Evolutionary conservation across 1,140 invertebrate species (phyloP), one percentile per base, ranked within the genome.

Genomic region (Ylistrum balloti): DNA sequence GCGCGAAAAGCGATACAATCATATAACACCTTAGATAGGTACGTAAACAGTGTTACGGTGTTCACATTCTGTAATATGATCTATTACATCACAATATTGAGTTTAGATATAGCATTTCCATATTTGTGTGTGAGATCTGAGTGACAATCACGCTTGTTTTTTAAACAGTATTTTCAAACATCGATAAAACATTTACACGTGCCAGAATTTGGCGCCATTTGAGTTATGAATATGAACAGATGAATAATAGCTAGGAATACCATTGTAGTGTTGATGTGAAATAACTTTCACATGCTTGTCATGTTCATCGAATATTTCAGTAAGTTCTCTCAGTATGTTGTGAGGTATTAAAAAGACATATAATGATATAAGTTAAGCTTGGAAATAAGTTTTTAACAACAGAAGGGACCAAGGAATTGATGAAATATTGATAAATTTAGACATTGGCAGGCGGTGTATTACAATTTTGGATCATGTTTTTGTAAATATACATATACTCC

Each of bases 101-200:
- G 35, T 38, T 38, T 7, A 13, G 35, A 38, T 38, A 13, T 38
- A 7, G 13, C 35, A 13, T 38, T 38, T 38, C n/a, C 3, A 74
- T 74, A 7, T 28, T 74, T 74, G 0, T 74, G 56, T 74, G 22
- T 74, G 56, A n/a, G 56, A 74, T 74, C 56, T 74, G 56, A 28
- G 56, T 74, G 56, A 74, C 56, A 74, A 74, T 74, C 56, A 74
- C 56, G 56, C 56, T 74, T 74, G 56, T 28, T 74, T 74, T n/a
- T 74, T 3, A 74, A 74, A n/a, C 56, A 74, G 56, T 74, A 74
- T 74, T 74, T 74, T 74, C 56, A 74, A 11, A 74, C 56, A 74
- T 74, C 56, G 56, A 74, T 74, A 5, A 74, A 74, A 74, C 56
- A 74, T 28, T 45, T 45, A 45, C 7, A 45, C 17, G 41, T 15